Evolutionary conservation across 2,888 invertebrate species (phyloP), one percentile per base, ranked within the genome.

Genomic region (Luperina nickerlii): DNA sequence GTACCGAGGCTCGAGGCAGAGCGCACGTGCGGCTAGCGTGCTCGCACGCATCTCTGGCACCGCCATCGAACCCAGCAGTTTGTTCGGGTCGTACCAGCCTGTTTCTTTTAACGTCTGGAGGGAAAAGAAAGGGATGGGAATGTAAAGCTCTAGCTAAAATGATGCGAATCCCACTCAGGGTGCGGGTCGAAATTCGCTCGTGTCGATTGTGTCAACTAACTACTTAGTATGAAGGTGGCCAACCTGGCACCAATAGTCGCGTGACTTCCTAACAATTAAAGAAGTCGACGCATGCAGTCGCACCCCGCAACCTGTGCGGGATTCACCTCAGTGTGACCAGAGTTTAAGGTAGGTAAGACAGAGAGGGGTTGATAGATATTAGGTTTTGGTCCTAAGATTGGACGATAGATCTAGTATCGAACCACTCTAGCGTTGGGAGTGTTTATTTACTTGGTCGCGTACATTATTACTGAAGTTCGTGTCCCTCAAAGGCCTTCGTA

Each of bases 1-100:
- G 85, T 94, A 95, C 32, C 93, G 88, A 0, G 96, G 96, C 76
- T 96, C 96, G 4, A 96, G 92, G 73, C 94, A 92, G 5, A 96
- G 92, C 1, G 95, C 95, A 0, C 94, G 92, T 6, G 96, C 96
- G 0, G 96, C 96, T 2, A 96, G 88, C 0, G 96, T 96, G 82
- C 96, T 96, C 20, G 97, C 96, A 8, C 96, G 93, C 96, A 96
- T 96, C 88, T 97, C 97, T 0, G 94, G 95, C 13, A 96, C 96
- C 1, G 97, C 96, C 62, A 96, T 71, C 2, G 96, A 96, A 0
- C 97, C 97, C 48, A 97, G 83, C 54, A 97, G 79, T 84, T 93
- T 96, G 13, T 93, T 92, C 3, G 95, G 95, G 82, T 96, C 93
- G 84, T 96, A 96, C 96, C 95, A 96, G 66, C 96, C 96, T 2